Conservation (phyloP, 2,797 vertebrate genomes). For the Crocidura indochinensis region DNA sequence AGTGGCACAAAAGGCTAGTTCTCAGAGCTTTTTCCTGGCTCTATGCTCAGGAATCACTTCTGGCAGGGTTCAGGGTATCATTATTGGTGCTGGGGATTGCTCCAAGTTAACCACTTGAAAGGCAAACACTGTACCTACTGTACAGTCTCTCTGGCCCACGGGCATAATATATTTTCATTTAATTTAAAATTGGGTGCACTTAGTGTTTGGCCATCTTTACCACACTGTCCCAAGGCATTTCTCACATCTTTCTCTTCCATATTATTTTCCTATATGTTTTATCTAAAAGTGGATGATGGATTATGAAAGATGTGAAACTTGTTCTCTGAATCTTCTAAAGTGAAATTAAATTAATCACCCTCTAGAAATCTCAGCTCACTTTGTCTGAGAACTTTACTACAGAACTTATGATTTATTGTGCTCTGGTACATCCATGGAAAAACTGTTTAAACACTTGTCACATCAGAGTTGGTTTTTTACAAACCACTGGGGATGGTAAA, state of each 20-base stretch:
- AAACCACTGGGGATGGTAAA: neutral
- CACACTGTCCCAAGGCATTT: neutral
- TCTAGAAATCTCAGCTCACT: slow-evolving; percentile 23
- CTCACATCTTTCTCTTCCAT: neutral
- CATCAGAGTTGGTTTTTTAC: neutral
- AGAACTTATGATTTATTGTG: neutral
- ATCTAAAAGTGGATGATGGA: neutral
- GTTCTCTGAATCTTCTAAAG: neutral
- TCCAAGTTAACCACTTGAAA: too few species aligned
- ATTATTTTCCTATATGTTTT: neutral
- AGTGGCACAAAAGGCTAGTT: too few species aligned
- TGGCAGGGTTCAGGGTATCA: too few species aligned
- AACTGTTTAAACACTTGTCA: neutral
- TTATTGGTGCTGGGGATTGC: too few species aligned
- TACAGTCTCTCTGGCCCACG: neutral
- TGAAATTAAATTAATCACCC: too few species aligned
- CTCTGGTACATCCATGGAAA: neutral
- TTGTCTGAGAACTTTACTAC: neutral
- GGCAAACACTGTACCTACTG: neutral
- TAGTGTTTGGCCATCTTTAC: neutral
- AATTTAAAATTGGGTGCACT: too few species aligned
- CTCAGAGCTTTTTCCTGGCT: too few species aligned
- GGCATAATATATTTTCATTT: too few species aligned
- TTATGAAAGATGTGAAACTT: neutral
- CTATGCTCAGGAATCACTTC: too few species aligned